Evolutionary conservation across 2,113 vertebrate genomes (phyloP), one percentile per base, ranked within the genome.

Genomic region (Oenanthe oenanthe): DNA sequence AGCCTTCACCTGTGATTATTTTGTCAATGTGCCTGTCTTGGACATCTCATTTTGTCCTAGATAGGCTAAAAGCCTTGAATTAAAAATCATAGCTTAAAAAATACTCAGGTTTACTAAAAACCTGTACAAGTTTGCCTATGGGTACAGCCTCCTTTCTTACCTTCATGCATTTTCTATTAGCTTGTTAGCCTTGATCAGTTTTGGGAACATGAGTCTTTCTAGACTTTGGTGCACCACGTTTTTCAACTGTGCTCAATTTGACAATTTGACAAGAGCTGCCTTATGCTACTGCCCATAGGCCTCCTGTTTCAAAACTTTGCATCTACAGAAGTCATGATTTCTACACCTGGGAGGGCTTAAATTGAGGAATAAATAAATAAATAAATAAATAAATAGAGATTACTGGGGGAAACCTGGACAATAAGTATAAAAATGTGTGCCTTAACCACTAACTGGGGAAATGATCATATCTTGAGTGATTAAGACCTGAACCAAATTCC

Each of bases 391-490:
- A 25, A 11, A 13, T 13, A 0, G 0, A 56, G 10, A 63, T 63
- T 16, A 81, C 53, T 40, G 22, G 22, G 21, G 29, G 60, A 87
- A 91, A 56, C 5, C 48, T 67, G n/a, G 12, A 20, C 43, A 78
- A 32, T 43, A 71, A 50, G 5, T 38, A 65, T 68, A 32, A 68
- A 78, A 85, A 45, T 34, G 1, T 31, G 4, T n/a, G 5, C 20
- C 26, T 18, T 67, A 79, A 50, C 8, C 7, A 61, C 16, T 31
- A 70, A 79, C 65, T 8, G 10, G 21, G 42, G 21, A 81, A 77
- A 84, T 20, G 1, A 47, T 4, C 1, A 0, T 22, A 75, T 58
- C 38, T 80, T 3, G 2, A 45, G 24, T 0, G 0, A 10, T 72
- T 56, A 36, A 56, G 36, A 57, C 89, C 19, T 72, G 62, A 92